Conservation (phyloP, 1,140 invertebrate species). For the Dreissena polymorpha region DNA sequence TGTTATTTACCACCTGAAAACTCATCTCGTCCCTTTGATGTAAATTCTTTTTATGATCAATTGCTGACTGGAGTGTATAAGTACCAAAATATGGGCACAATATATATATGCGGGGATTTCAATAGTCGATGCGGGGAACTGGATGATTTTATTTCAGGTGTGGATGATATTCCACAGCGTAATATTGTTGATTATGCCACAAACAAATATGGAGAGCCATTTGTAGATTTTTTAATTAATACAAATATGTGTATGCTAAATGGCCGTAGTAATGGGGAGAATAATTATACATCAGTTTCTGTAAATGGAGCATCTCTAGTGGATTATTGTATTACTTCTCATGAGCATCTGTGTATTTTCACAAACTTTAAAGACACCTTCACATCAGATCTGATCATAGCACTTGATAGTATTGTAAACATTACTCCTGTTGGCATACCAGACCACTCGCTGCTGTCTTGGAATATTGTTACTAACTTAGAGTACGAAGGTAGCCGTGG, state of each 20-base stretch:
- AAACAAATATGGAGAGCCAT: slow-evolving; percentile 50
- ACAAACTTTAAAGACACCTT: slow-evolving; percentile 21
- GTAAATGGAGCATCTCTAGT: slow-evolving; percentile 54
- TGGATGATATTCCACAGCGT: slow-evolving; percentile 41
- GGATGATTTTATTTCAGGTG: slow-evolving; percentile 52
- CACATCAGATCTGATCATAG: slow-evolving; percentile 13
- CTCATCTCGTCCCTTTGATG: slow-evolving; percentile 27
- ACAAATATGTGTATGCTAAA: slow-evolving; percentile 54
- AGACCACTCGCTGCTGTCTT: slow-evolving; percentile 22
- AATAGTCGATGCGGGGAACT: slow-evolving; percentile 41
- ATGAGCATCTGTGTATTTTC: slow-evolving; percentile 17
- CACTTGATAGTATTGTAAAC: background rate
- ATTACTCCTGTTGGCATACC: background rate
- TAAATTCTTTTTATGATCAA: slow-evolving; percentile 28
- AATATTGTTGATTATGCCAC: slow-evolving; percentile 36
- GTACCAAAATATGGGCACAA: slow-evolving; percentile 30
- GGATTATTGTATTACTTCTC: slow-evolving; percentile 44
- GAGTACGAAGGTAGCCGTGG: too few relatives aligned
- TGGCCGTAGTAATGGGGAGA: slow-evolving; percentile 29
- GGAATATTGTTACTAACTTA: slow-evolving; percentile 3
- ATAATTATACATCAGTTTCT: slow-evolving; percentile 49
- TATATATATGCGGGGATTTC: slow-evolving; percentile 52
- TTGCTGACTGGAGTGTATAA: slow-evolving; percentile 33
- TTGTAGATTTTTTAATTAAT: slow-evolving; percentile 56
- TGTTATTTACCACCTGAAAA: slow-evolving; percentile 54